phyloP scores from a whole-genome alignment of 2,113 vertebrate species.

The Callipepla squamata region DNA sequence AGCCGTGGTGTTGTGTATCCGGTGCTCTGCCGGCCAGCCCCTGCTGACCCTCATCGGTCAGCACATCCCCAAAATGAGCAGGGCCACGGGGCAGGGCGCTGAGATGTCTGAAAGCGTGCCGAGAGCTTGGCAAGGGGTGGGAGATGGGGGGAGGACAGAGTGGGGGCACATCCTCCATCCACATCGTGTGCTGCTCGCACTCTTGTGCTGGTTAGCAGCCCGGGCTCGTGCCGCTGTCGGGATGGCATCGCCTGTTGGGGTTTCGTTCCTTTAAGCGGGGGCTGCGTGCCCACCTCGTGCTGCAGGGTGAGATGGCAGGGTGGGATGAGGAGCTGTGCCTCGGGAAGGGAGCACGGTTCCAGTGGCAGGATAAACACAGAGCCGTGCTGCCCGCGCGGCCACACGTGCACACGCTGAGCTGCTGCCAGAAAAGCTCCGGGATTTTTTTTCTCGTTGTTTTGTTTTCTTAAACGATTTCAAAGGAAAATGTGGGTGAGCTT shows the following conservation, averaged over 20 bases:
- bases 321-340: not conserved
- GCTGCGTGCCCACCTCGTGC: not conserved
- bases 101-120: not conserved
- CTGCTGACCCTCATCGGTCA: too few species aligned
- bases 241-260: not conserved
- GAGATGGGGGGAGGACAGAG: not conserved
- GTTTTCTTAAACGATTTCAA: not conserved
- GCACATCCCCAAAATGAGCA: too few species aligned
- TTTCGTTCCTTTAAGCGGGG: not conserved
- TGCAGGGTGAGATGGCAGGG: not conserved
- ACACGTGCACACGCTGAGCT: not conserved
- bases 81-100: not conserved
- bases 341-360: not conserved
- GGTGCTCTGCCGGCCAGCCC: too few species aligned
- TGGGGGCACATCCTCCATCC: not conserved
- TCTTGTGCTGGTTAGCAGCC: not conserved
- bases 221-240: not conserved
- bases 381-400: not conserved
- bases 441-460: not conserved
- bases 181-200: rapidly evolving
- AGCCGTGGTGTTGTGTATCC: rapidly evolving
- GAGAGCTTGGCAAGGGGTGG: not conserved
- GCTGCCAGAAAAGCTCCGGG: not conserved
- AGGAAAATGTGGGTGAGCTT: not conserved
- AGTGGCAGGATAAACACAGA: not conserved